Base-by-base conservation (phyloP, 1,140 invertebrate genomes). In the Drosophila murphyi region DNA sequence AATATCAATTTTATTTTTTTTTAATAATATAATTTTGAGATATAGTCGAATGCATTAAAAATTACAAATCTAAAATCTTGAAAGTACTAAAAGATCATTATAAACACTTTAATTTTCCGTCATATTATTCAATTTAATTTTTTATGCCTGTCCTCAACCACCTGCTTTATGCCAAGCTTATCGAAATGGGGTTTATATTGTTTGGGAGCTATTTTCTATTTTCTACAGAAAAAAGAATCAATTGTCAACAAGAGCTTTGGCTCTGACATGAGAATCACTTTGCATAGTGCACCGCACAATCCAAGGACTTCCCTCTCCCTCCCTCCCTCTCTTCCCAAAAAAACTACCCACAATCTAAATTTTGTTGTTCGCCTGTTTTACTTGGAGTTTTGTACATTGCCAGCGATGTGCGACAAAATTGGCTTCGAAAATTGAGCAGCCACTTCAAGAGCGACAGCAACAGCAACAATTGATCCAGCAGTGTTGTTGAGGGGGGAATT, bases 361-460 rank as follows among this genome's bases (percentile, higher is more conserved):
- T 68, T 54, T 61, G 39, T 61, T 72, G 55, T 82, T 63, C 67
- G 64, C 68, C 47, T 48, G 57, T 72, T 75, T 74, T 76, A 52
- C 61, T 72, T 80, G 64, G 62, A 77, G 69, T 60, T 75, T 75
- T 71, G 61, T 71, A 72, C 70, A 72, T 73, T 51, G 63, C 28
- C 55, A 62, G 32, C 52, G 47, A 65, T 82, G 76, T 82, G 69
- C 80, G 70, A 89, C 80, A 75, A 89, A 88, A 87, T 87, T 87
- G 83, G 83, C 83, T 87, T 88, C 88, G 83, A 78, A 87, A 83
- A 88, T 82, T 77, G 83, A 88, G 80, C 85, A 83, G 82, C 51
- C 83, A 65, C 72, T 71, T 71, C 57, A 47, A 59, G 74, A 70
- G 65, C 67, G 37, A 35, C 57, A n/a, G 50, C 47, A 48, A 32